Evolutionary conservation across 2,797 vertebrate genomes (phyloP).

Genomic region (Antennarius maculatus): DNA sequence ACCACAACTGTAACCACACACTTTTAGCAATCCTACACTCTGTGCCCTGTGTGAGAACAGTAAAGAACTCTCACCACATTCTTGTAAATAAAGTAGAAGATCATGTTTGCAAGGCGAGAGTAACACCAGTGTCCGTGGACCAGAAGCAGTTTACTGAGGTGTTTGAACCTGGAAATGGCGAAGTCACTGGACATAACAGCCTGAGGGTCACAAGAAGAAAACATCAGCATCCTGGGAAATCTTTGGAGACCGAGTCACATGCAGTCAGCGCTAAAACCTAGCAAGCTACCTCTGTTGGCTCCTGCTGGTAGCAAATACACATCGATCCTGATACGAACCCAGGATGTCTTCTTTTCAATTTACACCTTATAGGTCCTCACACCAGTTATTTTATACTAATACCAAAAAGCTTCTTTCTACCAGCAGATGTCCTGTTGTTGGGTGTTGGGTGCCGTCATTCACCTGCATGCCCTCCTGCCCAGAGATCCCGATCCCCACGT

Average conservation of each 20-base stretch:
- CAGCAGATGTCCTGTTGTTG: background rate
- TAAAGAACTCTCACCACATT: slow-evolving; percentile 87
- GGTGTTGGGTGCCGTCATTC: background rate
- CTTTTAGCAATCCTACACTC: too few relatives aligned
- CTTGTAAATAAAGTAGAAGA: slow-evolving; percentile 97
- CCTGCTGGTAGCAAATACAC: background rate
- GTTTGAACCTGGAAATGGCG: slow-evolving; percentile 91
- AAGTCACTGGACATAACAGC: slow-evolving; percentile 99
- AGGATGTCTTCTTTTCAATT: background rate
- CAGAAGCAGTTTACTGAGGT: slow-evolving; percentile 90
- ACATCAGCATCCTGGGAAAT: background rate
- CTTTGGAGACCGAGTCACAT: background rate
- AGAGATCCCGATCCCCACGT: slow-evolving; percentile 91
- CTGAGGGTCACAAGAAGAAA: slow-evolving; percentile 63
- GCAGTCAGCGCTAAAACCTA: background rate
- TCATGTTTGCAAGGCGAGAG: slow-evolving; percentile 91
- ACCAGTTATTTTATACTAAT: background rate
- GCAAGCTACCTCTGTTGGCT: background rate
- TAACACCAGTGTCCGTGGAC: slow-evolving; percentile 97
- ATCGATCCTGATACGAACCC: background rate
- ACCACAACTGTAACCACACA: too few relatives aligned
- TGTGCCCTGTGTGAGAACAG: background rate
- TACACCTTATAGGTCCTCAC: too few relatives aligned
- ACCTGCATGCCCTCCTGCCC: slow-evolving; percentile 99
- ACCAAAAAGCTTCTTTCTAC: background rate